phyloP scores from a whole-genome alignment of 2,113 vertebrate genomes.

The Prunella himalayana region DNA sequence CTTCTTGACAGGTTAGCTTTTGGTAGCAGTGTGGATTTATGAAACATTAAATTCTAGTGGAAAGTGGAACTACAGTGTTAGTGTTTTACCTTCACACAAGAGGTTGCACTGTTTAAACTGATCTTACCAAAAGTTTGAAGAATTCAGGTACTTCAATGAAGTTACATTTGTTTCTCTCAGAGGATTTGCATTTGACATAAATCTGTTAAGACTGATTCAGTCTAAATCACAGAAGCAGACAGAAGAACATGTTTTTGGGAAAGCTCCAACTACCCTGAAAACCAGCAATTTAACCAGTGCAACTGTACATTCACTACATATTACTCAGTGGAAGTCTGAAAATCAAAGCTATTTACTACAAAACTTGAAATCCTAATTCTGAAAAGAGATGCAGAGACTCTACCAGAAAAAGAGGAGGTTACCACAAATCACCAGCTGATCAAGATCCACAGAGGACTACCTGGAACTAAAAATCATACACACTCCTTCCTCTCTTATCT shows the following conservation, averaged over 20 bases:
- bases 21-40: background rate
- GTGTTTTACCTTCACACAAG: slow-evolving; percentile 3
- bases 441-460: slow-evolving; percentile 23
- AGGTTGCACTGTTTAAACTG: slow-evolving; percentile 24
- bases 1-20: slow-evolving; percentile 4
- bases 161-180: background rate
- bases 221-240: background rate
- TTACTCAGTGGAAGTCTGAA: background rate
- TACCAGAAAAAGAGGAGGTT: background rate
- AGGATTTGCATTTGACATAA: background rate
- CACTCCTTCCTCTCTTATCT: slow-evolving; percentile 36
- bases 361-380: slow-evolving; percentile 16
- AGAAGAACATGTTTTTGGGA: background rate
- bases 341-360: background rate
- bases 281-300: slow-evolving; percentile 33
- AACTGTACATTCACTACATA: background rate
- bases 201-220: background rate
- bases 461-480: slow-evolving; percentile 47
- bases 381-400: slow-evolving; percentile 25
- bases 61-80: background rate
- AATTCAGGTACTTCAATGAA: background rate
- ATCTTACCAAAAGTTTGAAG: background rate
- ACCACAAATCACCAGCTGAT: slow-evolving; percentile 16
- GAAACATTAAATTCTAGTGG: background rate
- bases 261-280: background rate